Conservation (phyloP, 2,888 invertebrate species). For the Diaphora mendica region DNA sequence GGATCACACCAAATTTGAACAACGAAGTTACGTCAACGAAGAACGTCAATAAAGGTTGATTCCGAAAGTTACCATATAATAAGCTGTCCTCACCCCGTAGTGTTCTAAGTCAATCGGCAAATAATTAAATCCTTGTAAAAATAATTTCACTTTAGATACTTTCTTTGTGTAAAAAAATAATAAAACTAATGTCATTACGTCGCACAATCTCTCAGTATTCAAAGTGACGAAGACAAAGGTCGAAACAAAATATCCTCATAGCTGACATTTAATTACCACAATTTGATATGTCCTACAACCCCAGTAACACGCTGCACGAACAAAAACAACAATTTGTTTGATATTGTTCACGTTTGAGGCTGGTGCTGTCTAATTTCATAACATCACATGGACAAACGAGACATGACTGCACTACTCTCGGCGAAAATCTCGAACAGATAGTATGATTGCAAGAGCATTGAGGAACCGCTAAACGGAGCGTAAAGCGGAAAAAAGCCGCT, state of each 20-base stretch:
- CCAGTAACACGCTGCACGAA: slow-evolving; percentile 57
- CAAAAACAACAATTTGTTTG: slow-evolving; percentile 58
- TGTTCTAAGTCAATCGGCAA: background rate
- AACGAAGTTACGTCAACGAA: background rate
- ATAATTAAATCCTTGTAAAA: background rate
- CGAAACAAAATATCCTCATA: slow-evolving; percentile 17
- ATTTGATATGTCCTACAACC: slow-evolving; percentile 53
- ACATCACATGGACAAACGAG: slow-evolving; percentile 66
- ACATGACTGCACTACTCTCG: slow-evolving; percentile 63
- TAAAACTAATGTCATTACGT: background rate
- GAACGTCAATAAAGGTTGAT: background rate
- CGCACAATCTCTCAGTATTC: background rate
- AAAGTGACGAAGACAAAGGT: background rate
- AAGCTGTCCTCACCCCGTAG: background rate
- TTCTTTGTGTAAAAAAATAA: background rate
- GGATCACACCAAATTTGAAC: background rate
- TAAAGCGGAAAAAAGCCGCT: slow-evolving; percentile 84
- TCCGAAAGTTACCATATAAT: background rate
- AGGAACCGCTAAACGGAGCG: slow-evolving; percentile 84
- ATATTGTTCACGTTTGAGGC: slow-evolving; percentile 63
- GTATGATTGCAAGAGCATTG: slow-evolving; percentile 72
- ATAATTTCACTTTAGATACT: background rate
- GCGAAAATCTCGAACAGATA: slow-evolving; percentile 53
- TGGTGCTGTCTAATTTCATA: slow-evolving; percentile 67
- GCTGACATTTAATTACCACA: slow-evolving; percentile 29